These are phyloP conservation scores for Ormyrus nitidulus DNA, from an alignment of 2,888 invertebrate species.

Conservation along the genomic window DNA sequence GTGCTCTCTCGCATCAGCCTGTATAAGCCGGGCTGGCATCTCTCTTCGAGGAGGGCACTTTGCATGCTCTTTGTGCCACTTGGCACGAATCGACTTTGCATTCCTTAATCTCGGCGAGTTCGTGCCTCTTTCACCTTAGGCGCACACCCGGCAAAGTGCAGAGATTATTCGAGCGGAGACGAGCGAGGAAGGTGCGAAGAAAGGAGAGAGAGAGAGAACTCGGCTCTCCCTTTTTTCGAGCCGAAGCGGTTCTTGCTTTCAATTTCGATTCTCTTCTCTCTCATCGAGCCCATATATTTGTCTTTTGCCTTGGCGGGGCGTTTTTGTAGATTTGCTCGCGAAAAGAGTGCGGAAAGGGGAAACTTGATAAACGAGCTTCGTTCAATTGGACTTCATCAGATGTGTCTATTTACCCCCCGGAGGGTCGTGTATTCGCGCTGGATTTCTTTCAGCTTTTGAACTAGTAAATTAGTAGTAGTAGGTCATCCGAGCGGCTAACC, in stretches of 20 bases:
- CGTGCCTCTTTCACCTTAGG: neutral
- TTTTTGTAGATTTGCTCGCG: no score
- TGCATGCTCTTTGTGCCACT: conserved; percentile 47
- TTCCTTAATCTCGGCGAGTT: conserved; percentile 36
- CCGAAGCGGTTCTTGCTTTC: neutral
- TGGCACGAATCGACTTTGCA: conserved; percentile 47
- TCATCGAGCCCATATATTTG: no score
- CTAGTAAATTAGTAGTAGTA: no score
- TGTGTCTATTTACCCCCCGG: neutral
- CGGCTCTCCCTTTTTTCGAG: neutral
- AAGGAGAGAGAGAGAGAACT: neutral
- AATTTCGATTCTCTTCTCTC: conserved; percentile 12
- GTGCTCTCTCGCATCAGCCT: conserved; percentile 6
- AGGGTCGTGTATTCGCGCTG: no score
- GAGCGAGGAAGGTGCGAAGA: neutral
- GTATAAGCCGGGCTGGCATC: neutral
- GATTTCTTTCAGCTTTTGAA: no score
- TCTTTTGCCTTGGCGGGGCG: neutral
- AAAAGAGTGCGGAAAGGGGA: neutral
- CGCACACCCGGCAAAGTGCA: neutral
- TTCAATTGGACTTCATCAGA: neutral
- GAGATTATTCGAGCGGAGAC: conserved; percentile 14
- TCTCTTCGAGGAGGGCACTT: conserved; percentile 9
- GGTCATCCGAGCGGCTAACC: no score
- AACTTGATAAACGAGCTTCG: neutral